Evolutionary conservation across 2,888 invertebrate genomes (phyloP).

Genomic region (Nycteola revayana): DNA sequence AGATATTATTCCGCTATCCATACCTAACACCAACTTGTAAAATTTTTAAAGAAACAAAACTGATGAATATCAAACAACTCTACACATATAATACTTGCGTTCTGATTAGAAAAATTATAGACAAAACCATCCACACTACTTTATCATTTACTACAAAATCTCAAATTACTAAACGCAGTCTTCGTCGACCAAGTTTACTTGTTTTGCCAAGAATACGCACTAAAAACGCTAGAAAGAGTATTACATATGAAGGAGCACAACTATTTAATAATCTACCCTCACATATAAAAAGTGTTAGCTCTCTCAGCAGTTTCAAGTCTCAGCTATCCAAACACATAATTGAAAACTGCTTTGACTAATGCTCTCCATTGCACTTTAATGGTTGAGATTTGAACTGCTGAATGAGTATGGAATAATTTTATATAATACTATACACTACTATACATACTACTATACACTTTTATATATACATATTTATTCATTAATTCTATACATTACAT

Average conservation of each 20-base stretch:
- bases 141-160: background rate
- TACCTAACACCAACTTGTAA: background rate
- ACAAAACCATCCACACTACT: background rate
- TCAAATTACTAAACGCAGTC: slow-evolving; percentile 3
- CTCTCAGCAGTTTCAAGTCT: background rate
- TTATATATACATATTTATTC: too few relatives aligned
- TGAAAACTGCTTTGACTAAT: too few relatives aligned
- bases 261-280: slow-evolving; percentile 24
- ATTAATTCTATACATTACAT: too few relatives aligned
- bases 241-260: slow-evolving; percentile 5
- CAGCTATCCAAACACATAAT: background rate
- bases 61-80: slow-evolving; percentile 1
- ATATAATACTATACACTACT: too few relatives aligned
- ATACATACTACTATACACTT: too few relatives aligned
- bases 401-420: too few relatives aligned
- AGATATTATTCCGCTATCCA: slow-evolving; percentile 1
- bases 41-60: slow-evolving; percentile 1
- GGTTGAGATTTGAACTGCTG: slow-evolving; percentile 28
- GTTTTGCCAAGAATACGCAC: slow-evolving; percentile 4
- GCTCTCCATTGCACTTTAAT: slow-evolving; percentile 2
- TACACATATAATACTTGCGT: slow-evolving; percentile 1
- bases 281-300: background rate
- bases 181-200: slow-evolving; percentile 4
- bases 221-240: slow-evolving; percentile 3
- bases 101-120: background rate